Evolutionary conservation across 2,888 invertebrate species (phyloP).

Genomic region (Acronicta psi): DNA sequence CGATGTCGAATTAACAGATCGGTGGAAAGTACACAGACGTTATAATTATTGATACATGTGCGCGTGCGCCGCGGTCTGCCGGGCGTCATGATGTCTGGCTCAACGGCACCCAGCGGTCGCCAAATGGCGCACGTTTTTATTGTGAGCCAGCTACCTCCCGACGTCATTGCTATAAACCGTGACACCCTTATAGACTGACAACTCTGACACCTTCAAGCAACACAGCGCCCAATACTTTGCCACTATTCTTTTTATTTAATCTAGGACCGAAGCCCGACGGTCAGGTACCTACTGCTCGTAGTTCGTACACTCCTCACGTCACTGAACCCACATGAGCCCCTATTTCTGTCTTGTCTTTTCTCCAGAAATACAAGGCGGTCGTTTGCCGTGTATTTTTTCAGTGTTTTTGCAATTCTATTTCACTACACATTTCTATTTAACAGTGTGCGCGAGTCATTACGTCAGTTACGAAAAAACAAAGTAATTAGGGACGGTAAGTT

Average conservation of each 20-base stretch:
- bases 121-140: constrained; percentile 58
- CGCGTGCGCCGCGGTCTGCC: constrained; percentile 37
- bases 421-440: constrained; percentile 34
- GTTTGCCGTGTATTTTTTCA: constrained; percentile 54
- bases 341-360: constrained; percentile 82
- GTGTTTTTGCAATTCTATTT: constrained; percentile 51
- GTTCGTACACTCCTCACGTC: constrained; percentile 66
- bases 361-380: constrained; percentile 72
- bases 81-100: constrained; percentile 77
- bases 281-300: too few relatives aligned
- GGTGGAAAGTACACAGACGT: constrained; percentile 21
- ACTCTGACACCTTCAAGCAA: too few relatives aligned
- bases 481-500: constrained; percentile 24
- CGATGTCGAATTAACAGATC: constrained; percentile 26
- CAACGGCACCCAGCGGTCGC: constrained; percentile 45
- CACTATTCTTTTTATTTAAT: constrained; percentile 50
- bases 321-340: constrained; percentile 71
- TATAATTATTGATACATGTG: constrained; percentile 41
- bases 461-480: constrained; percentile 24
- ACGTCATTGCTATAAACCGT: constrained; percentile 46
- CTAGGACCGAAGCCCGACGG: constrained; percentile 51
- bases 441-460: constrained; percentile 9
- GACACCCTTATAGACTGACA: too few relatives aligned
- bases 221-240: constrained; percentile 32
- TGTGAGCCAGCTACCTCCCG: constrained; percentile 29